Percentiles rank a stretch among this genome's conserved stretches.
Evolutionary conservation across 2,113 vertebrate species (phyloP).

Genomic region (Tetrao urogallus): DNA sequence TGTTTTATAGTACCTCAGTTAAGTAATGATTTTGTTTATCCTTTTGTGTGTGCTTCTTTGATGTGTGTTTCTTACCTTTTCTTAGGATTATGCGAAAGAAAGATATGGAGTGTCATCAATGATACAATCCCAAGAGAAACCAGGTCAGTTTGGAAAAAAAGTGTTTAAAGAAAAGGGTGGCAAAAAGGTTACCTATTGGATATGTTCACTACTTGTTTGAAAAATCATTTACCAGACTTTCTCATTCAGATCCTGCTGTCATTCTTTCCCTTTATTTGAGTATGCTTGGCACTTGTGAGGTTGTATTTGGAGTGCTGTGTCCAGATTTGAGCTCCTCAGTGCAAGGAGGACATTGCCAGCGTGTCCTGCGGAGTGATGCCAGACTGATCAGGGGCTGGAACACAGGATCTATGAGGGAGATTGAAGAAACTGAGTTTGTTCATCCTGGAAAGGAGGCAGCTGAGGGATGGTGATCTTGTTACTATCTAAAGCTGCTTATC

Average conservation of each 20-base stretch:
- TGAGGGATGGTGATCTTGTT: not conserved
- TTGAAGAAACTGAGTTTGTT: not conserved
- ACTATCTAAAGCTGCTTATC: not conserved
- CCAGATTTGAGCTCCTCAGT: not conserved
- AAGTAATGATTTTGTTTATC: not conserved
- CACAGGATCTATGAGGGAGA: not conserved
- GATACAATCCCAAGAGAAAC: constrained; percentile 95
- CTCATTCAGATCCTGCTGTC: not conserved
- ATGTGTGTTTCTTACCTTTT: not conserved
- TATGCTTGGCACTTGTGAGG: not conserved
- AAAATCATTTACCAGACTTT: not conserved
- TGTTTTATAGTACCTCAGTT: not conserved
- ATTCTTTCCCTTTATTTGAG: not conserved
- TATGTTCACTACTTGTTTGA: not conserved
- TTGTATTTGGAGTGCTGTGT: not conserved
- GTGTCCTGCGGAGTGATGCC: not conserved
- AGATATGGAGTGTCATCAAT: constrained; percentile 89
- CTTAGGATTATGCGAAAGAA: constrained; percentile 97
- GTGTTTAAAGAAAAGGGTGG: not conserved
- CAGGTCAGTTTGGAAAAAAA: constrained; percentile 85
- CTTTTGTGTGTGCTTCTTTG: not conserved
- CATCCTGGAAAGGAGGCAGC: not conserved
- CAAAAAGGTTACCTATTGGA: not conserved
- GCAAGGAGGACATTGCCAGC: not conserved
- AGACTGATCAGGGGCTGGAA: not conserved